A percentile compares a stretch with the other conserved stretches of the same genome.
phyloP scores from a whole-genome alignment of 2,888 invertebrate genomes.

The Hoplodrina ambigua region DNA sequence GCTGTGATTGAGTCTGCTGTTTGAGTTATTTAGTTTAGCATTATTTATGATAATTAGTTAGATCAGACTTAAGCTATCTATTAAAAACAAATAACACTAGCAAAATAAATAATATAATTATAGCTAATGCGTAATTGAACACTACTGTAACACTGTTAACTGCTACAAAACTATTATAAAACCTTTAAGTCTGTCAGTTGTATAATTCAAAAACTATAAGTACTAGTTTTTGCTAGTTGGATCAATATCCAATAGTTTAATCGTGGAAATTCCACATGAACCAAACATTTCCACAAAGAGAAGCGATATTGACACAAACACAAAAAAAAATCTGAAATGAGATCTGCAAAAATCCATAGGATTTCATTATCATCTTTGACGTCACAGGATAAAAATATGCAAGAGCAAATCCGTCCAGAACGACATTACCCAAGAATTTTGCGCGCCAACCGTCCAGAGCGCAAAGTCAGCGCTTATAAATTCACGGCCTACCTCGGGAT shows the following conservation, averaged over 20 bases:
- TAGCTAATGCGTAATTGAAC: too few species aligned
- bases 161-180: too few species aligned
- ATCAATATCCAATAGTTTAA: too few species aligned
- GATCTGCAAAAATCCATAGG: not conserved
- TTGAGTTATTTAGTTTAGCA: not conserved
- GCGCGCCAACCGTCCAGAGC: conserved; percentile 76
- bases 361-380: not conserved
- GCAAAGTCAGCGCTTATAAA: conserved; percentile 79
- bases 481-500: conserved; percentile 77
- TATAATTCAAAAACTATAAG: too few species aligned
- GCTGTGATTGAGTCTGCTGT: not conserved
- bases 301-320: too few species aligned
- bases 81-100: too few species aligned
- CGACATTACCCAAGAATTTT: conserved; percentile 59
- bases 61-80: not conserved
- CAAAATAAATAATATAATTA: too few species aligned
- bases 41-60: not conserved
- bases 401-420: conserved; percentile 41
- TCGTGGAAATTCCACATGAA: too few species aligned
- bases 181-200: too few species aligned
- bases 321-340: not conserved
- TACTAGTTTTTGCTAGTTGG: too few species aligned
- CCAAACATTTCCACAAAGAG: too few species aligned
- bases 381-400: conserved; percentile 36
- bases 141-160: too few species aligned